Evolutionary conservation across 2,888 invertebrate genomes (phyloP).

Genomic region (Iphiclides podalirius): DNA sequence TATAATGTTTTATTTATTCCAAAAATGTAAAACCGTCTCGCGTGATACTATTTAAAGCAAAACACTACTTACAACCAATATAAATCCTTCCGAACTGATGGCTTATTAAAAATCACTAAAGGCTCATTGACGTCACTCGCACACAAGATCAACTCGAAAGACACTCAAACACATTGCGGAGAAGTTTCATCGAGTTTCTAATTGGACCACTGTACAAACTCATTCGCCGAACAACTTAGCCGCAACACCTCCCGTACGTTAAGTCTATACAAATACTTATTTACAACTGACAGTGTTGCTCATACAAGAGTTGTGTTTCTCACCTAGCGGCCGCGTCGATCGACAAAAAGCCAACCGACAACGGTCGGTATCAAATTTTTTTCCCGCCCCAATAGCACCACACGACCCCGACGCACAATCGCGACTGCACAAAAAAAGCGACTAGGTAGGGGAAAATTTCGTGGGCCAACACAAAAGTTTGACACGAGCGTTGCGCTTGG

Average conservation of each 20-base stretch:
- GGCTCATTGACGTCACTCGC: slow-evolving; percentile 56
- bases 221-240: slow-evolving; percentile 51
- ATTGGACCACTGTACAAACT: slow-evolving; percentile 56
- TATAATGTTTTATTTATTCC: too few relatives aligned
- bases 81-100: slow-evolving; percentile 51
- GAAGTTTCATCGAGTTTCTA: slow-evolving; percentile 61
- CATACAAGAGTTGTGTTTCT: slow-evolving; percentile 58
- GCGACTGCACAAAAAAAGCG: slow-evolving; percentile 75
- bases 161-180: slow-evolving; percentile 43
- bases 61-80: slow-evolving; percentile 51
- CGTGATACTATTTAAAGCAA: too few relatives aligned
- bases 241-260: slow-evolving; percentile 71
- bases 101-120: slow-evolving; percentile 47
- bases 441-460: slow-evolving; percentile 78
- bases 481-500: slow-evolving; percentile 79
- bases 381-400: slow-evolving; percentile 56
- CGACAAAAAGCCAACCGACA: slow-evolving; percentile 55
- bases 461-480: slow-evolving; percentile 79
- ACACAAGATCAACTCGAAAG: slow-evolving; percentile 62
- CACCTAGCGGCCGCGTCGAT: slow-evolving; percentile 6
- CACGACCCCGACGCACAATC: slow-evolving; percentile 70
- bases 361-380: slow-evolving; percentile 64
- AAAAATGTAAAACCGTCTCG: too few relatives aligned
- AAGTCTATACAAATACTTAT: slow-evolving; percentile 79
- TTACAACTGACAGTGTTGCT: slow-evolving; percentile 79